These are phyloP conservation scores for Linnaemya tessellans DNA, from an alignment of 2,888 invertebrate genomes.

Conservation along the genomic window DNA sequence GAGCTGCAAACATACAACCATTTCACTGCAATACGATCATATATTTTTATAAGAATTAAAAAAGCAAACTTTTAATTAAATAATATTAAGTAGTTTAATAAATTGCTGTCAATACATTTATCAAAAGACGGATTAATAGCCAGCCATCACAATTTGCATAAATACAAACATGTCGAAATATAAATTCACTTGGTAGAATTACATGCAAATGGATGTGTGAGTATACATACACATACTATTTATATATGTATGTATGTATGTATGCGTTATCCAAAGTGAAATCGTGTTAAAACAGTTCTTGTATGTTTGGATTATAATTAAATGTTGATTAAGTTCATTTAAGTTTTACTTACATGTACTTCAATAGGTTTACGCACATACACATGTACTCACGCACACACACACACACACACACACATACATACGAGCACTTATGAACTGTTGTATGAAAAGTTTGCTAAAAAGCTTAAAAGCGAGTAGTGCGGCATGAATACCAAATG, in stretches of 20 bases:
- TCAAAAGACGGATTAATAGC: constrained; percentile 23
- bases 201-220: too few species aligned
- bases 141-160: neutral
- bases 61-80: neutral
- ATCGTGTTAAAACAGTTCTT: constrained; percentile 63
- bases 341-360: constrained; percentile 49
- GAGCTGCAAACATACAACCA: too few species aligned
- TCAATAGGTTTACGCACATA: constrained; percentile 45
- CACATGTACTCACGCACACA: neutral
- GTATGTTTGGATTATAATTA: constrained; percentile 64
- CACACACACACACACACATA: too few species aligned
- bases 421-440: too few species aligned
- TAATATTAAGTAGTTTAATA: constrained; percentile 18
- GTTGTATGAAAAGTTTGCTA: constrained; percentile 57
- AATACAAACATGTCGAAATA: constrained; percentile 6
- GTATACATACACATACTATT: too few species aligned
- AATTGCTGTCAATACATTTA: constrained; percentile 56
- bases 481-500: constrained; percentile 59
- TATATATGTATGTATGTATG: too few species aligned
- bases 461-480: constrained; percentile 28
- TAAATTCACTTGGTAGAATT: too few species aligned
- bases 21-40: neutral
- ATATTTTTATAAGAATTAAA: constrained; percentile 13
- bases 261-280: constrained; percentile 64
- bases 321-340: constrained; percentile 61